Conservation (phyloP, 37 sponge, comb jelly and placozoan genomes). For the Spongilla lacustris region DNA sequence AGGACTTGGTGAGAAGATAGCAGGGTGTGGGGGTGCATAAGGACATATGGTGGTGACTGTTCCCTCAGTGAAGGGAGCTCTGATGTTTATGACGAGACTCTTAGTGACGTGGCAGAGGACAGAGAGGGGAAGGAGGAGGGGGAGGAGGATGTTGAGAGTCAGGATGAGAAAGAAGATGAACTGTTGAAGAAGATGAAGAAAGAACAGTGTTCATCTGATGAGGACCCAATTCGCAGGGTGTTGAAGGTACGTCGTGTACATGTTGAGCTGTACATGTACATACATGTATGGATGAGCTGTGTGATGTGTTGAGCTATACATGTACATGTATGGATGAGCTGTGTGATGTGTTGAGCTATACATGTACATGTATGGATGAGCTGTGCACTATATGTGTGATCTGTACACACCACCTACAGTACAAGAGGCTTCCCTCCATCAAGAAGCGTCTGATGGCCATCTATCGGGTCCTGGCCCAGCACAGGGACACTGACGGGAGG, state of each 20-base stretch:
- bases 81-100: conserved; percentile 8
- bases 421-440: conserved; percentile 36
- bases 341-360: too few species aligned
- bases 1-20: too few species aligned
- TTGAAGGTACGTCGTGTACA: not conserved
- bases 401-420: conserved; percentile 1
- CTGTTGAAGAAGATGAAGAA: conserved; percentile 28
- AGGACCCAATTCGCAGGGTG: conserved; percentile 6
- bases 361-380: too few species aligned
- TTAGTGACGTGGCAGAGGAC: conserved; percentile 8
- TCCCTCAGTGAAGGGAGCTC: conserved; percentile 26
- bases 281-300: too few species aligned
- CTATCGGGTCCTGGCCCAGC: conserved; percentile 27
- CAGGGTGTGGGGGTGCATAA: too few species aligned
- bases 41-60: not conserved
- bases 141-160: not conserved
- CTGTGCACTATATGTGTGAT: too few species aligned
- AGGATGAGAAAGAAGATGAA: not conserved
- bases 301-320: too few species aligned
- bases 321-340: too few species aligned
- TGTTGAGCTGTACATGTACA: too few species aligned
- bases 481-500: conserved; percentile 55
- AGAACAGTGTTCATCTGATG: not conserved
- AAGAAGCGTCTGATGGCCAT: conserved; percentile 46
- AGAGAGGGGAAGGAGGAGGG: not conserved